Evolutionary conservation across 2,113 vertebrate genomes (phyloP), one percentile per base, ranked within the genome.

Genomic region (Cyanocitta stelleri): DNA sequence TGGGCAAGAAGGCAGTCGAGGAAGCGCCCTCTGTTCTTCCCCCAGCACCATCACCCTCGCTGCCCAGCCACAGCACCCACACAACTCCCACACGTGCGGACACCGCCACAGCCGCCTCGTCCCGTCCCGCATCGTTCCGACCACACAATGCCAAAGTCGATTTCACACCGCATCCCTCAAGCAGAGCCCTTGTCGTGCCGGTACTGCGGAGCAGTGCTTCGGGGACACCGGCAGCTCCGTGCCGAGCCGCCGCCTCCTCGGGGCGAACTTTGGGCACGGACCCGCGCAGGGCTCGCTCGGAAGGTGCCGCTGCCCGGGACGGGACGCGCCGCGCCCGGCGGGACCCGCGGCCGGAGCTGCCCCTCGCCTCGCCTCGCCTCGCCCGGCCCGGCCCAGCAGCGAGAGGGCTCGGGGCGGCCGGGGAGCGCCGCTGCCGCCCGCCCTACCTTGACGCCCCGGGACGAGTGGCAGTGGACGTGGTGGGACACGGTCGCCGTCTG

Each of bases 401-500:
- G 8, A n/a, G 43, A 23, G 26, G 16, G 19, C 12, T 2, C 49
- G 8, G 43, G 29, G n/a, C 39, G 30, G 44, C 55, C 52, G 22
- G n/a, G 13, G 27, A 77, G 63, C 58, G 27, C 63, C 81, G 37
- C 72, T 32, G 58, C 41, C 41, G 44, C 66, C 79, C 35, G 12
- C 43, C 97, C 95, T 98, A 99, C 98, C 98, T 99, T 99, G 95
- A 98, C 98, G 61, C 95, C 76, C 89, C 98, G 98, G 6, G 98
- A 94, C 43, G 98, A 96, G 82, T 98, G 98, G 94, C 98, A 98
- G 94, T 98, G 98, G 73, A 98, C 98, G 62, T 99, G 98, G 95
- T 99, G 98, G 90, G 98, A 99, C 52, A 99, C 98, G 39, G 97
- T 98, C 90, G 98, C 98, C 54, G 98, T 99, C 97, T 99, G 99